Conservation (phyloP, 1,140 invertebrate genomes). For the Drosophila elegans region DNA sequence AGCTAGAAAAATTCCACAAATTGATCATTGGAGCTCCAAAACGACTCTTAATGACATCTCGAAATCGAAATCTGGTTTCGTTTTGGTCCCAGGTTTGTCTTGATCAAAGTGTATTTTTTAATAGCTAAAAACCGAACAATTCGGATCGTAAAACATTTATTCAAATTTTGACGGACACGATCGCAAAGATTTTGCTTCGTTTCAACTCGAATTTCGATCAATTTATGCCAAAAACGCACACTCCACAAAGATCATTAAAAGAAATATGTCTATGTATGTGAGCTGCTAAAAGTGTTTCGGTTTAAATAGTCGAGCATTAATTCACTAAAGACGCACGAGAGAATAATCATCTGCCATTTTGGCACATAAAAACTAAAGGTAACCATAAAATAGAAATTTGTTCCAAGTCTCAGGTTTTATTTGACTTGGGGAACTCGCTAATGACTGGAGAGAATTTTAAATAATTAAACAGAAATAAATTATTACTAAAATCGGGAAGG, state of each 20-base stretch:
- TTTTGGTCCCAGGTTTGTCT: slow-evolving; percentile 53
- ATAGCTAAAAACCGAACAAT: slow-evolving; percentile 43
- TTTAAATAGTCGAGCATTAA: slow-evolving; percentile 65
- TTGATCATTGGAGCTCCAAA: slow-evolving; percentile 58
- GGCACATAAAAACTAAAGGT: slow-evolving; percentile 44
- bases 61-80: slow-evolving; percentile 66
- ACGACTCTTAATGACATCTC: slow-evolving; percentile 29
- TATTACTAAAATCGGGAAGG: slow-evolving; percentile 24
- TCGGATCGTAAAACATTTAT: slow-evolving; percentile 69
- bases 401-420: slow-evolving; percentile 37
- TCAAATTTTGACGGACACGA: slow-evolving; percentile 56
- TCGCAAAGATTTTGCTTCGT: slow-evolving; percentile 57
- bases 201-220: slow-evolving; percentile 55
- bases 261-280: slow-evolving; percentile 27
- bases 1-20: slow-evolving; percentile 58
- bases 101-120: slow-evolving; percentile 59
- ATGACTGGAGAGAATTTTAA: slow-evolving; percentile 25
- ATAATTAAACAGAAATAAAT: slow-evolving; percentile 22
- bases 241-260: slow-evolving; percentile 43
- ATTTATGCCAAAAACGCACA: slow-evolving; percentile 47
- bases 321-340: slow-evolving; percentile 13
- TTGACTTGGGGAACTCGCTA: slow-evolving; percentile 8
- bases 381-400: slow-evolving; percentile 64
- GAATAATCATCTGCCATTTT: slow-evolving; percentile 21
- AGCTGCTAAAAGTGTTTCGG: slow-evolving; percentile 45